Percentiles rank a stretch among this genome's conserved stretches.
Conservation (phyloP, 64 coral and sea anemone genomes). For the Montipora capricornis region DNA sequence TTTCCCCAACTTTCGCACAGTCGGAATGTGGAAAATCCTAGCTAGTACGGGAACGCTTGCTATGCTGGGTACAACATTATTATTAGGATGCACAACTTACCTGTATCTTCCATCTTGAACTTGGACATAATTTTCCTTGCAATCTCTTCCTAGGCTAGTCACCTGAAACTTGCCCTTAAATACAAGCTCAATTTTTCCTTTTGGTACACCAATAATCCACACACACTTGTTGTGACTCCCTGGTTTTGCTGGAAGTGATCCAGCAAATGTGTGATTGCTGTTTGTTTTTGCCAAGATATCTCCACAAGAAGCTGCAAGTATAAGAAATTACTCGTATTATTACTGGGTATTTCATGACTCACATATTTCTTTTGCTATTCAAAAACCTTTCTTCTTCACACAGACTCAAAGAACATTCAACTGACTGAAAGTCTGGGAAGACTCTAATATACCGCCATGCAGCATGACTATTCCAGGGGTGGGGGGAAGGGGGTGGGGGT, state of each 20-base stretch:
- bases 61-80: no score
- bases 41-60: no score
- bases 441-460: not conserved
- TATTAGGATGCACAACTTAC: not conserved
- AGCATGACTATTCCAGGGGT: not conserved
- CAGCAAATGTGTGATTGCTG: slow-evolving; percentile 35
- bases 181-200: slow-evolving; percentile 69
- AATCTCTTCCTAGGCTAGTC: slow-evolving; percentile 41
- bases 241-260: slow-evolving; percentile 13
- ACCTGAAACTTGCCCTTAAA: slow-evolving; percentile 78
- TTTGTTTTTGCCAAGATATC: slow-evolving; percentile 26
- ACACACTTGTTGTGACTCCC: slow-evolving; percentile 70
- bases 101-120: slow-evolving; percentile 84
- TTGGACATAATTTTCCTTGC: slow-evolving; percentile 56
- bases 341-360: no score
- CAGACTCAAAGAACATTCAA: no score
- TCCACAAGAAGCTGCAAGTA: slow-evolving; percentile 70
- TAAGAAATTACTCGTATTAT: not conserved
- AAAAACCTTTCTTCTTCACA: not conserved
- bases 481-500: no score
- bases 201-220: slow-evolving; percentile 80
- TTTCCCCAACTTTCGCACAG: no score
- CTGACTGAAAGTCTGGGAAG: no score
- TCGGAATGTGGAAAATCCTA: no score
- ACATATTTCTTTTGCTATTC: no score